Evolutionary conservation across 2,888 invertebrate species (phyloP), one percentile per base, ranked within the genome.

Genomic region (Vesta saturnalis): DNA sequence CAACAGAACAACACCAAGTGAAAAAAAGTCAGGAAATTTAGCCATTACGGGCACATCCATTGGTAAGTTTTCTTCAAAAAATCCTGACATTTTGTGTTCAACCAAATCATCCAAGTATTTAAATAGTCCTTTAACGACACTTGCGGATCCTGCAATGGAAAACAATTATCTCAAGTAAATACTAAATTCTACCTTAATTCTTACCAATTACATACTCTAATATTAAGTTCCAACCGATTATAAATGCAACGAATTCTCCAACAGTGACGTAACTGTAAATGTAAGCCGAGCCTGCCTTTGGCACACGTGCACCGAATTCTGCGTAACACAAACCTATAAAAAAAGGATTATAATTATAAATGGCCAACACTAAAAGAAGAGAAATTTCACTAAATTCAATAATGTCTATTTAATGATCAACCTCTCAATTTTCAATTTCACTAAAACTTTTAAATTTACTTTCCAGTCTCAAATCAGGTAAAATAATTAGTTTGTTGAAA

Each of bases 151-250:
- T 92, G 77, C 6, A 49, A 1, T 49, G 6, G 30, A 30, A 30
- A 10, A 30, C n/a, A 30, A 30, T 30, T 19, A 2, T 19, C 19
- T n/a, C 15, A 15, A 16, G 3, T n/a, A n/a, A n/a, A n/a, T n/a
- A n/a, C 49, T 16, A 1, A 18, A 5, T 43, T 43, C 3, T 15
- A 49, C 18, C 49, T 49, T 52, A 46, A 5, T 64, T 75, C 83
- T 85, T 83, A 90, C 94, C 95, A 69, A 95, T 94, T 47, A 94
- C 89, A 83, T 95, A 95, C 82, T 95, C 95, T 58, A 96, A 85
- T 74, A 96, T 94, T 59, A 97, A 89, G 83, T 96, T 96, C 97
- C 97, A 97, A 15, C 96, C 96, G 76, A 96, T 95, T 55, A 94
- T 86, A 82, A 96, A 96, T 0, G 96, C 96, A 64, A 94, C 89